Evolutionary conservation across 2,113 vertebrate genomes (phyloP).

Genomic region (Picathartes gymnocephalus): DNA sequence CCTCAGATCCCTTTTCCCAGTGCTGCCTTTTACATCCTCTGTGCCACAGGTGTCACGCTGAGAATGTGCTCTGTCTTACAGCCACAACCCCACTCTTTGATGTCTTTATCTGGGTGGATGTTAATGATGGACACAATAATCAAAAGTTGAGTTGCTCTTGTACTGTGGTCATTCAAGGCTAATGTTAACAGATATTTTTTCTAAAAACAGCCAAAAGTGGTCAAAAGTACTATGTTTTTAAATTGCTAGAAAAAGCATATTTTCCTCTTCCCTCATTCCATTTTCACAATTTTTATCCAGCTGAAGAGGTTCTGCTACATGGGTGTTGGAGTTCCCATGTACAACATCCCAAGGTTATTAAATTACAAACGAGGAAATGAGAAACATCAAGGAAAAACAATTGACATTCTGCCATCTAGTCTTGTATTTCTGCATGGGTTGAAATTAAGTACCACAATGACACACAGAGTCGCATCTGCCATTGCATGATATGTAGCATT

Average conservation of each 20-base stretch:
- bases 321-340: background rate
- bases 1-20: background rate
- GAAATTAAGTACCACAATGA: background rate
- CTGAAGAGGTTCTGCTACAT: background rate
- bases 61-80: background rate
- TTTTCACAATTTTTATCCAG: background rate
- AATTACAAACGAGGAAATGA: background rate
- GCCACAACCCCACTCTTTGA: background rate
- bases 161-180: background rate
- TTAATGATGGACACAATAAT: background rate
- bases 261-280: background rate
- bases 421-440: background rate
- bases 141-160: background rate
- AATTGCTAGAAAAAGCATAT: background rate
- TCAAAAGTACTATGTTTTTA: background rate
- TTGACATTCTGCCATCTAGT: background rate
- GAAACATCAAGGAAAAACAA: background rate
- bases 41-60: rapidly evolving
- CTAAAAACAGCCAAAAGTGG: background rate
- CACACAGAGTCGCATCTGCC: background rate
- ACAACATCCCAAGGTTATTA: background rate
- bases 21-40: background rate
- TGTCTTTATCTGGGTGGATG: background rate
- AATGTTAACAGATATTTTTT: background rate
- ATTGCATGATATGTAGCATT: background rate